phyloP scores from a whole-genome alignment of 2,888 invertebrate genomes.

The Aproaerema taeniolella region DNA sequence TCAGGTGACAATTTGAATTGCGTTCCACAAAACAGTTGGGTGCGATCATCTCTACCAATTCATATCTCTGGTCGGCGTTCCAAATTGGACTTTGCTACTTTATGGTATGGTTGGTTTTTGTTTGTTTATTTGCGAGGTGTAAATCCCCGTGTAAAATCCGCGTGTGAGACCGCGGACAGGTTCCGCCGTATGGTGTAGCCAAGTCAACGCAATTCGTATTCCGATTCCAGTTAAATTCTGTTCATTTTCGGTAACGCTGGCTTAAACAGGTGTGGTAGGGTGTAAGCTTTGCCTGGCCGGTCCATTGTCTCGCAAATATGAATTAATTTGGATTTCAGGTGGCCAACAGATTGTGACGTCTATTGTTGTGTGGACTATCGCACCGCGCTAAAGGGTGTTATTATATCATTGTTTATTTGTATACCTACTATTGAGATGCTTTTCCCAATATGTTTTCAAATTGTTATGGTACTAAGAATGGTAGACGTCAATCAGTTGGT shows the following conservation, averaged over 20 bases:
- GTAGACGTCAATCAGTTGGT: no score
- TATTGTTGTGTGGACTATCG: constrained; percentile 21
- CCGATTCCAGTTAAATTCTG: no score
- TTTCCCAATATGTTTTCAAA: no score
- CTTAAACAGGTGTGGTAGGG: constrained; percentile 3
- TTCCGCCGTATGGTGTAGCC: constrained; percentile 33
- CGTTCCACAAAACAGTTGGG: constrained; percentile 51
- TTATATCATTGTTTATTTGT: constrained; percentile 8
- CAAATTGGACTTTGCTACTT: constrained; percentile 26
- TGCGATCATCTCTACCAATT: constrained; percentile 49
- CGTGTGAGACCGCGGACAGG: constrained; percentile 50
- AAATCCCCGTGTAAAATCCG: constrained; percentile 58
- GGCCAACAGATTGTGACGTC: constrained; percentile 43
- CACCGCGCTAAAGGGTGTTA: constrained; percentile 21
- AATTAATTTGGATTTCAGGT: constrained; percentile 60
- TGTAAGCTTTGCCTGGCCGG: constrained; percentile 6
- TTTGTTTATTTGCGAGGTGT: constrained; percentile 30
- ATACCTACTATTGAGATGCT: no score
- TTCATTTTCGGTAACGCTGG: no score
- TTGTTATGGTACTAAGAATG: no score
- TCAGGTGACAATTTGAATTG: constrained; percentile 65
- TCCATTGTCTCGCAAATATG: constrained; percentile 53
- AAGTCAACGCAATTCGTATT: neutral
- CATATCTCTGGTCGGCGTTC: constrained; percentile 24
- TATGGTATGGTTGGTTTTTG: constrained; percentile 22